Conservation (phyloP, 2,888 invertebrate genomes). For the Chesias legatella region DNA sequence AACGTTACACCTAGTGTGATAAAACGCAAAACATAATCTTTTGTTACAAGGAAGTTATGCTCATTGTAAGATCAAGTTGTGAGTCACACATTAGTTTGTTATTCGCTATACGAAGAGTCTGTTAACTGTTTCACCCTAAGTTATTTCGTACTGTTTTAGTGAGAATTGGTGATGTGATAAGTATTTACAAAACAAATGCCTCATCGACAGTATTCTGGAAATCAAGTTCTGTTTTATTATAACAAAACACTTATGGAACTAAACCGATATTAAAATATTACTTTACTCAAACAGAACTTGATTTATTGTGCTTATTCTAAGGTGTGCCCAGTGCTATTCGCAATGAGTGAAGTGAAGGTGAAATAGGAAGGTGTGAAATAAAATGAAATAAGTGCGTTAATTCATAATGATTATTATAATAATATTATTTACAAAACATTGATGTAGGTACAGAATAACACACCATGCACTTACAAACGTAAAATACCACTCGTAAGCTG, state of each 20-base stretch:
- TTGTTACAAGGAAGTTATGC: conserved; percentile 29
- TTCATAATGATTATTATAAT: conserved; percentile 72
- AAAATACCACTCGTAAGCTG: conserved; percentile 67
- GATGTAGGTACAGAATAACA: conserved; percentile 69
- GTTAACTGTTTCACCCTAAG: conserved; percentile 33
- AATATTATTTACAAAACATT: conserved; percentile 75
- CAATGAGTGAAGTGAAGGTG: conserved; percentile 59
- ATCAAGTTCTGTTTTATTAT: conserved; percentile 16
- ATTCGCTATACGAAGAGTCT: conserved; percentile 33
- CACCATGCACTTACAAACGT: conserved; percentile 78
- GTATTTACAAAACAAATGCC: conserved; percentile 18
- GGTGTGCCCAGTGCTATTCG: conserved; percentile 24
- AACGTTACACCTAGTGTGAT: conserved; percentile 43
- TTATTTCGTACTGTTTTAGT: conserved; percentile 32
- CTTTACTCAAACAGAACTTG: conserved; percentile 14
- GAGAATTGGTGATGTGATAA: conserved; percentile 25
- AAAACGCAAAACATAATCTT: conserved; percentile 34
- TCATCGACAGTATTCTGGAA: conserved; percentile 7
- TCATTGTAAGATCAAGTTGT: conserved; percentile 24
- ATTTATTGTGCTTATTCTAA: conserved; percentile 14
- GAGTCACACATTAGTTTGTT: conserved; percentile 56
- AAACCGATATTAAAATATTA: conserved; percentile 1
- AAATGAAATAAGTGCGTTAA: conserved; percentile 77
- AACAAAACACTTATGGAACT: conserved; percentile 1
- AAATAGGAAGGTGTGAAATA: conserved; percentile 58